Evolutionary conservation across 2,888 invertebrate genomes (phyloP), one percentile per base, ranked within the genome.

Genomic region (Lampropteryx suffumata): DNA sequence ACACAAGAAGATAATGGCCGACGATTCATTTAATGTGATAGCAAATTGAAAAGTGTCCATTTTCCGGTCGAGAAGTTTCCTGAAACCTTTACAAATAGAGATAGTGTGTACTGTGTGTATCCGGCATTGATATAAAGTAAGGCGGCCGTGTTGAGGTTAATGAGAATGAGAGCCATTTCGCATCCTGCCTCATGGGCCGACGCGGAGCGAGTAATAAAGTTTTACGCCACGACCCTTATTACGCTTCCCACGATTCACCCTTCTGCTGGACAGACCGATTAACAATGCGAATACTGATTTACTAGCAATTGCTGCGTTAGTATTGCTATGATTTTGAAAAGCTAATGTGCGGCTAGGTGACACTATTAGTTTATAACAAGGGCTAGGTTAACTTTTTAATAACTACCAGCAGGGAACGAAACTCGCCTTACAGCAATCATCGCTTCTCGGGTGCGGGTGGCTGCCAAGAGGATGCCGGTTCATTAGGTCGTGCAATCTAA

Each of bases 231-330:
- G 73, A 79, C 78, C 81, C 79, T 81, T 78, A 82, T 80, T 82
- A 79, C 72, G 67, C 68, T 71, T 71, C 71, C 73, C 73, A 71
- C 75, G 73, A 70, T 71, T 74, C 72, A 71, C 66, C 69, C 69
- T 69, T 66, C 67, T 70, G 69, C 73, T 69, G 77, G 79, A 80
- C 80, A 81, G 64, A 65, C 61, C 75, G 77, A 84, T 83, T 82
- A 83, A 82, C 79, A 79, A 81, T 75, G 75, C 76, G 76, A 78
- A 79, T 82, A 82, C 77, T 76, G 82, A 82, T 83, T 83, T 80
- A 79, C 70, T 73, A 64, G 67, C 65, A 49, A 27, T 27, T 13
- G 28, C 5, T 35, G 41, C 13, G 48, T 50, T 47, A 30, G 45
- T 53, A 53, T 57, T 49, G 46, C 44, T 56, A 59, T 59, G 43